Base-by-base conservation (phyloP, 1,140 invertebrate species). In the Anastrepha ludens region DNA sequence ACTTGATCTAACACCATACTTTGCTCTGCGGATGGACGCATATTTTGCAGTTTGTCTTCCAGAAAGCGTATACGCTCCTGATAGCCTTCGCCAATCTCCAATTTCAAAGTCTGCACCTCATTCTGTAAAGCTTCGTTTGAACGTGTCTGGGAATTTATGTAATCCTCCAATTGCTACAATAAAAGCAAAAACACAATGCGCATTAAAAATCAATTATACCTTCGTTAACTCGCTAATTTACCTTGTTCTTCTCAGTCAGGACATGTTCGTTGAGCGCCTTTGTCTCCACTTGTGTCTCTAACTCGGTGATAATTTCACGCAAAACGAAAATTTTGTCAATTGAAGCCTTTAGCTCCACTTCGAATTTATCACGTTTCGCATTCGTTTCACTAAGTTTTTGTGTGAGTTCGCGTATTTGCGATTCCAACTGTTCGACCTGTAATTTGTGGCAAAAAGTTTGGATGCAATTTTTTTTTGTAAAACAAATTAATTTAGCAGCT, bases 291-390 rank as follows among this genome's bases (percentile, higher is more conserved):
- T 97, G 96, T 9, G 93, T 93, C 90, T 98, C 97, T 55, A 97
- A 92, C 88, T 97, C 96, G 1, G 94, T 92, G 65, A 98, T 97
- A 78, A 97, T 96, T 60, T 98, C 96, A 58, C 96, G 94, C 4
- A 97, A 93, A 8, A 96, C 94, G 87, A 94, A 94, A 29, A 97
- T 95, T 91, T 97, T 97, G 11, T 97, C 96, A 17, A 96, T 94
- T 0, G 96, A 95, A 3, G 95, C 95, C 91, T 96, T 96, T 0
- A 96, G 92, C 88, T 97, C 96, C 0, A 93, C 93, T 90, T 97
- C 96, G 0, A 95, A 90, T 70, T 95, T 94, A 0, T 94, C 93
- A 89, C 95, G 95, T 67, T 94, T 95, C 0, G 93, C 90, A 89
- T 96, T 95, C 1, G 95, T 91, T 17, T 96, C 95, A 1, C 92